These are phyloP conservation scores for Saccostrea echinata DNA, from an alignment of 1,140 invertebrate genomes.

Conservation along the genomic window DNA sequence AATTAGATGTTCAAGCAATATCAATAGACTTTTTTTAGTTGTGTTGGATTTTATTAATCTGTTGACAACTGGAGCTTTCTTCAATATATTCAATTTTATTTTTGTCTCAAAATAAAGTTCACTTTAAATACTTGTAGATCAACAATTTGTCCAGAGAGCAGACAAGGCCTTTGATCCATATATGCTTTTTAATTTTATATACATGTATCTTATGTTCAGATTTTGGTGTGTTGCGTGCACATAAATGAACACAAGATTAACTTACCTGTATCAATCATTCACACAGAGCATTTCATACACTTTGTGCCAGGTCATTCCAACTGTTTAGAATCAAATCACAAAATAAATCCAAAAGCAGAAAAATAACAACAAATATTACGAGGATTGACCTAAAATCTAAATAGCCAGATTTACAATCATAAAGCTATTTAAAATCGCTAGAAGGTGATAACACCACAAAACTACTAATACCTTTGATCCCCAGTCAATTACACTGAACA, in stretches of 20 bases:
- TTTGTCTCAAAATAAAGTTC: no score
- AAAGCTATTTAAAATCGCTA: constrained; percentile 22
- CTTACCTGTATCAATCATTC: background rate
- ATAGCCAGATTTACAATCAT: constrained; percentile 21
- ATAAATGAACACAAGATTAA: background rate
- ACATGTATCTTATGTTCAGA: no score
- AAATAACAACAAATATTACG: constrained; percentile 32
- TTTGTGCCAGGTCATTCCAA: constrained; percentile 3
- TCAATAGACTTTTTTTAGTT: no score
- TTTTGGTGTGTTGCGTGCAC: no score
- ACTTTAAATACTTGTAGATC: no score
- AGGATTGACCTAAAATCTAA: constrained; percentile 1
- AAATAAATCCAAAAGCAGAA: background rate
- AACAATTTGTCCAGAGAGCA: no score
- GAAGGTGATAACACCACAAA: constrained; percentile 9
- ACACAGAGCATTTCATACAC: background rate
- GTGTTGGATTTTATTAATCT: no score
- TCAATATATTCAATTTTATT: no score
- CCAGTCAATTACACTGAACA: background rate
- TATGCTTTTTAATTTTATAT: no score
- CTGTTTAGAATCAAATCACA: background rate
- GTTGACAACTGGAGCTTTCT: no score
- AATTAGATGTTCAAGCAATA: no score
- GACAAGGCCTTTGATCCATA: no score
- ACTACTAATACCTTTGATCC: constrained; percentile 32